Conservation (phyloP, 2,797 vertebrate genomes). For the Ptychadena robeensis region DNA sequence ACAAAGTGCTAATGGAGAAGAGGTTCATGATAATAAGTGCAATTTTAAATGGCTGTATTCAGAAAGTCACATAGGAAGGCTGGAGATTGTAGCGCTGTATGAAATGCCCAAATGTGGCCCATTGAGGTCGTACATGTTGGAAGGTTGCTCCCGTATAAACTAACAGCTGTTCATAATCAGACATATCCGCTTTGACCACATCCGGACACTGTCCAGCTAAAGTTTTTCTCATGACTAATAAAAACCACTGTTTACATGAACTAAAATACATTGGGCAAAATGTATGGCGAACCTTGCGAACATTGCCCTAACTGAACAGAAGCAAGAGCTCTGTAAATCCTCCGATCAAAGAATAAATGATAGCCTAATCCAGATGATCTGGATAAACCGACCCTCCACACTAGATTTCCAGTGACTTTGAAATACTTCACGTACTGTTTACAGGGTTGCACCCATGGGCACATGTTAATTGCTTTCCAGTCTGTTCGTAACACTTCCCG, state of each 20-base stretch:
- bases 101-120: constrained; percentile 3
- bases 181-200: neutral
- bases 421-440: constrained; percentile 32
- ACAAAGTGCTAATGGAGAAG: neutral
- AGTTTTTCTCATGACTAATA: constrained; percentile 5
- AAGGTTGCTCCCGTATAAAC: neutral
- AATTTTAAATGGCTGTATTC: neutral
- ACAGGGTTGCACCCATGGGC: constrained; percentile 45
- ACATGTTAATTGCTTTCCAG: constrained; percentile 49
- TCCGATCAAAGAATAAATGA: constrained; percentile 55
- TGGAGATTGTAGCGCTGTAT: neutral
- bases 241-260: constrained; percentile 48
- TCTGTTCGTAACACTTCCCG: constrained; percentile 56
- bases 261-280: constrained; percentile 22
- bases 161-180: neutral
- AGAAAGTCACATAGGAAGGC: neutral
- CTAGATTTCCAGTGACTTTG: constrained; percentile 45
- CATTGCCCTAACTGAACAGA: constrained; percentile 13
- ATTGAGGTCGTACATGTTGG: neutral
- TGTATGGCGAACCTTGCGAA: constrained; percentile 43
- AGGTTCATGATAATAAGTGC: neutral
- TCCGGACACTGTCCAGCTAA: constrained; percentile 1
- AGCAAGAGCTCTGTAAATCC: constrained; percentile 24
- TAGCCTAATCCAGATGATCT: constrained; percentile 52
- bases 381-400: constrained; percentile 46